A percentile compares a stretch with the other conserved stretches of the same genome.
Evolutionary conservation across 2,888 invertebrate genomes (phyloP).

Genomic region (Ectemnius continuus): DNA sequence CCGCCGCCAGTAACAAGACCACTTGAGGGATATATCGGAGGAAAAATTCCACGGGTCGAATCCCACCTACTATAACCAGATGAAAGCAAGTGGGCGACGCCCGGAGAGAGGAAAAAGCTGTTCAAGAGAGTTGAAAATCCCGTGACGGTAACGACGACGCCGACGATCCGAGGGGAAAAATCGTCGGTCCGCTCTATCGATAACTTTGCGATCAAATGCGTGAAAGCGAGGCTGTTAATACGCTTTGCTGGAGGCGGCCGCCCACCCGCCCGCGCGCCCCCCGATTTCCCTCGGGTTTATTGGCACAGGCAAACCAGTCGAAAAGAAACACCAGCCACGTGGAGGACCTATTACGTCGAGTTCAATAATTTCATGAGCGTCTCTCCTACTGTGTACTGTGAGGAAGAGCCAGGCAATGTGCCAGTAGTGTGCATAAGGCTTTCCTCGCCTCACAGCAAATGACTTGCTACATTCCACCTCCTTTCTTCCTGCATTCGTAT

Average conservation of each 20-base stretch:
- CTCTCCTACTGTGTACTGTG: too few relatives aligned
- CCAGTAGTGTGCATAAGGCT: too few relatives aligned
- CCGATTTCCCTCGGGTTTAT: too few relatives aligned
- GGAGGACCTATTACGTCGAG: too few relatives aligned
- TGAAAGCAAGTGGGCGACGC: neutral
- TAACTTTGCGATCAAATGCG: constrained; percentile 22
- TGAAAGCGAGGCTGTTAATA: constrained; percentile 10
- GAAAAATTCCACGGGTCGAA: constrained; percentile 34
- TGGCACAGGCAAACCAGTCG: too few relatives aligned
- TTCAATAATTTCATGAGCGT: too few relatives aligned
- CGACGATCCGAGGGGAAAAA: constrained; percentile 33
- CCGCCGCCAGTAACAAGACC: constrained; percentile 34
- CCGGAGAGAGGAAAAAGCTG: constrained; percentile 11
- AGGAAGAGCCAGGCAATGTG: too few relatives aligned
- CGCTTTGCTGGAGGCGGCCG: neutral
- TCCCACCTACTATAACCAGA: neutral
- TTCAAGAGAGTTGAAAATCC: constrained; percentile 24
- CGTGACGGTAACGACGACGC: constrained; percentile 13
- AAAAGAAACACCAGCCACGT: too few relatives aligned
- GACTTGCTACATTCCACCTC: too few relatives aligned
- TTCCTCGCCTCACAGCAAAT: too few relatives aligned
- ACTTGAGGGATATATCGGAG: constrained; percentile 25
- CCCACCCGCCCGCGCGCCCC: too few relatives aligned
- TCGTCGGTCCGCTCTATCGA: neutral
- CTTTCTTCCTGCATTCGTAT: too few relatives aligned